phyloP scores from a whole-genome alignment of 2,113 vertebrate genomes.

The Psettodes erumei region DNA sequence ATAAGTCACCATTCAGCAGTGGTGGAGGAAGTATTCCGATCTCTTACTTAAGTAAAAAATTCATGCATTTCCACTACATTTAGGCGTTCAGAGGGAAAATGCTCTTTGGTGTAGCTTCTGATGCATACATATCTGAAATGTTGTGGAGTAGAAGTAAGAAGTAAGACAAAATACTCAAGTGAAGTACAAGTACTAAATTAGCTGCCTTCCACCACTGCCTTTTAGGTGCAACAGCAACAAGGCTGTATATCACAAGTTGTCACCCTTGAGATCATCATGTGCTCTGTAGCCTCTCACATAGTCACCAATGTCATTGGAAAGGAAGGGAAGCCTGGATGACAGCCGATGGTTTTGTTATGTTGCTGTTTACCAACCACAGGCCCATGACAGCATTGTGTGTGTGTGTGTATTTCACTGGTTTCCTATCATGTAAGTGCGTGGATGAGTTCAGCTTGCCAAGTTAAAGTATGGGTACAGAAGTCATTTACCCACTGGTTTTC shows the following conservation, averaged over 20 bases:
- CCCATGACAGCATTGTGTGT: conserved; percentile 13
- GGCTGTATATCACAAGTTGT: conserved; percentile 48
- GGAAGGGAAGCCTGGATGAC: conserved; percentile 16
- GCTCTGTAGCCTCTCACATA: conserved; percentile 45
- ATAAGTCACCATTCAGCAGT: not conserved
- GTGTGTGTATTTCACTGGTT: conserved; percentile 9
- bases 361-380: conserved; percentile 39
- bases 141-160: not conserved
- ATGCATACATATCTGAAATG: not conserved
- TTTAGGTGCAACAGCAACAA: conserved; percentile 7
- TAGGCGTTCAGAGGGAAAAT: not conserved
- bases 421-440: conserved; percentile 1
- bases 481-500: conserved; percentile 39
- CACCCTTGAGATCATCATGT: conserved; percentile 47
- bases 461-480: conserved; percentile 10
- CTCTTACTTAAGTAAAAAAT: too few relatives aligned
- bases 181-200: not conserved
- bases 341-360: conserved; percentile 57
- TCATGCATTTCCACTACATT: too few relatives aligned
- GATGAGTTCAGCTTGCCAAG: conserved; percentile 42
- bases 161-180: not conserved
- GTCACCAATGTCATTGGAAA: conserved; percentile 30
- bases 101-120: too few relatives aligned
- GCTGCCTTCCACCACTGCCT: not conserved
- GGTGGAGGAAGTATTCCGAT: too few relatives aligned